A percentile compares a stretch with the other conserved stretches of the same genome.
Conservation (phyloP, 2,888 invertebrate genomes). For the Adela reaumurella region DNA sequence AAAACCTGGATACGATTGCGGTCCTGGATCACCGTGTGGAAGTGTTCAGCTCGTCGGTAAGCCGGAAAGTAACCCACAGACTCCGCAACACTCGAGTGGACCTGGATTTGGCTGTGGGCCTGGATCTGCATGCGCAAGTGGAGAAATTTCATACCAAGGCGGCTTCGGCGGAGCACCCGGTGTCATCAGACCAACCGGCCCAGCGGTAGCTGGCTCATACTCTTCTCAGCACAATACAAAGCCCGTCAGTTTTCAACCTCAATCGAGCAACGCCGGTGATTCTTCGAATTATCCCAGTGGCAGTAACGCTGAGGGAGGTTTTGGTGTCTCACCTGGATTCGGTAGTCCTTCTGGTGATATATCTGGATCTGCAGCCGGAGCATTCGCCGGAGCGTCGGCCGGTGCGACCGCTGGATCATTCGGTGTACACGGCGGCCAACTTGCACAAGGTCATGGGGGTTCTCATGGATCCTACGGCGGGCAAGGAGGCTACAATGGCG, state of each 20-base stretch:
- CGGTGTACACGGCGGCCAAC: conserved; percentile 12
- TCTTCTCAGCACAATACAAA: no score
- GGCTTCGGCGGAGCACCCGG: conserved; percentile 10
- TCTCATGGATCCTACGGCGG: background rate
- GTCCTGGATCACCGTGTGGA: no score
- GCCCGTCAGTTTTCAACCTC: no score
- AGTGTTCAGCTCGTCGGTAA: no score
- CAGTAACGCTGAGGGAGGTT: no score
- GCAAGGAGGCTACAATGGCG: background rate
- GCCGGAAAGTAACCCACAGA: no score
- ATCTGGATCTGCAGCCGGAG: conserved; percentile 15
- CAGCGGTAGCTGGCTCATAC: conserved; percentile 4
- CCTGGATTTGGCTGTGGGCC: background rate
- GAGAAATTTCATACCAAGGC: conserved; percentile 1
- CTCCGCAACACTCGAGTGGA: no score
- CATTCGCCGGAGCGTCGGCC: conserved; percentile 22
- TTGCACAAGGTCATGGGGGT: conserved; percentile 2
- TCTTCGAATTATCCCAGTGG: no score
- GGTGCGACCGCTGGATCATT: conserved; percentile 19
- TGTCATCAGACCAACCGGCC: conserved; percentile 8
- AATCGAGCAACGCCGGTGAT: no score
- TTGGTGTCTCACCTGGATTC: background rate
- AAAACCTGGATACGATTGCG: no score
- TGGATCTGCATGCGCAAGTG: background rate
- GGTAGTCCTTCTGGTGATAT: conserved; percentile 1